Evolutionary conservation across 2,888 invertebrate species (phyloP), one percentile per base, ranked within the genome.

Genomic region (Dynastes hyllus): DNA sequence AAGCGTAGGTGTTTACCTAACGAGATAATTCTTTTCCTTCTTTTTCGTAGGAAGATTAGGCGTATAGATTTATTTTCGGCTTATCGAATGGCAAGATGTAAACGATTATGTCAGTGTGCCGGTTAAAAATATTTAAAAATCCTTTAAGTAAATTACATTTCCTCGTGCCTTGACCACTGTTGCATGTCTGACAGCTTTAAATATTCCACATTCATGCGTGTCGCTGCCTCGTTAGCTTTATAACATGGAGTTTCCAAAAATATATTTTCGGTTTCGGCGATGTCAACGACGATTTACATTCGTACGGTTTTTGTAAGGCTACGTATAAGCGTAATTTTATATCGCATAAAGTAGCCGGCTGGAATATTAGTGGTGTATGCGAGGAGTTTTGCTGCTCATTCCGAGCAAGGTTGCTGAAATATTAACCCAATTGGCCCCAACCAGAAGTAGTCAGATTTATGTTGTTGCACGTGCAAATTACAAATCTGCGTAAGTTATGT

Each of bases 131-230:
- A 75, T 61, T 63, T 61, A 63, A 75, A 75, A 75, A 75, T 63
- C 61, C 73, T 75, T 63, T 75, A 75, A 75, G 73, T 75, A 75
- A 75, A 75, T 75, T 75, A 75, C 73, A 63, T 61, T 63, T 75
- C 73, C 61, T 55, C 73, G 61, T 78, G 40, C 67, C 75, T 73
- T 77, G 78, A 78, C 78, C 78, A 78, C 71, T 75, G 78, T 78
- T 75, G 78, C 78, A 78, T 78, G 78, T 67, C 78, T 66, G 66
- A 55, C 53, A 58, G 73, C 75, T 66, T 75, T 78, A 78, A 78
- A 78, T 78, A 78, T 78, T 78, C 78, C 66, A 55, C 73, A 66
- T 73, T 73, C 73, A 78, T 78, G 78, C 78, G 78, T 78, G 78
- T 75, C 73, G 78, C 37, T 53, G 75, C 73, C 73, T 73, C 75